A percentile compares a stretch with the other conserved stretches of the same genome.
Conservation (phyloP, 2,113 vertebrate species). For the Anguilla japonica region DNA sequence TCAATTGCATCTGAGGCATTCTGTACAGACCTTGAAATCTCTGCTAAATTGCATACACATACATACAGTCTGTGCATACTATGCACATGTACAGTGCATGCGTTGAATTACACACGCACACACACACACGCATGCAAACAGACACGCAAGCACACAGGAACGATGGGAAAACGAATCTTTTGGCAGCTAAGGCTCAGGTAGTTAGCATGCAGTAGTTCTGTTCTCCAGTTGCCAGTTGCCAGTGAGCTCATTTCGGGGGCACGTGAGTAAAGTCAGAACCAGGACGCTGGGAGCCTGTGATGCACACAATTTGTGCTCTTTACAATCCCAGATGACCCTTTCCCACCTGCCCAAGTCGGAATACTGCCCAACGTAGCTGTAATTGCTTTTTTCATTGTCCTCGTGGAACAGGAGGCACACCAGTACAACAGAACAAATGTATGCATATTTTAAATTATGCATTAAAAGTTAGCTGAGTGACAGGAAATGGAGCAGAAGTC, state of each 20-base stretch:
- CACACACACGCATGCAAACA: background rate
- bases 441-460: constrained; percentile 14
- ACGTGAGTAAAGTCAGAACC: background rate
- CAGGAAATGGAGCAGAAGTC: constrained; percentile 15
- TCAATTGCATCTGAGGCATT: too few species aligned
- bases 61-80: background rate
- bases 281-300: background rate
- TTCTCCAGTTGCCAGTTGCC: background rate
- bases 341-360: background rate
- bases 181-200: background rate
- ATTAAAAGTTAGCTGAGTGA: constrained; percentile 16
- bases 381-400: constrained; percentile 25
- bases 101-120: too few species aligned
- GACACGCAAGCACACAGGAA: background rate
- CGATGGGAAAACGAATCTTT: background rate
- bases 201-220: background rate
- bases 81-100: too few species aligned
- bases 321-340: background rate
- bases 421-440: background rate
- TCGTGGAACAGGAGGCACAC: background rate
- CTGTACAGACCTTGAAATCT: too few species aligned
- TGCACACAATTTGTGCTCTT: background rate
- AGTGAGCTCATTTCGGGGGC: background rate
- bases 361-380: background rate
- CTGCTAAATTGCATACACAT: too few species aligned